Conservation (phyloP, 2,888 invertebrate genomes). For the Prosopocoilus inquinatus region DNA sequence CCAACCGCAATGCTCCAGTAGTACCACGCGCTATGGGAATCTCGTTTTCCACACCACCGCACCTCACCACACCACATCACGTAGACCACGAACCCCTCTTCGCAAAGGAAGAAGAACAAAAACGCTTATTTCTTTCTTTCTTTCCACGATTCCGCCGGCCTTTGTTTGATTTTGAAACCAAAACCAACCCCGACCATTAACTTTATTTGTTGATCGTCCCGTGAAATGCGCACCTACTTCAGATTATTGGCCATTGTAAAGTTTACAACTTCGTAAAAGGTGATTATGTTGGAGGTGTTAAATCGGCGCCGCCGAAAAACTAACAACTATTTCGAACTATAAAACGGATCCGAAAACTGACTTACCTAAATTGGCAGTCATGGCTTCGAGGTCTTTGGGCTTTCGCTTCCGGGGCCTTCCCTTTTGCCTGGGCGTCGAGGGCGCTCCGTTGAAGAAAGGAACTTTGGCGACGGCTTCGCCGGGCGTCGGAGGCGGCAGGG, state of each 20-base stretch:
- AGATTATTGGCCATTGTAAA: slow-evolving; percentile 26
- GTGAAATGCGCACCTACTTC: slow-evolving; percentile 25
- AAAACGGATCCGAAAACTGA: slow-evolving; percentile 17
- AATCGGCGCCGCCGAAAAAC: slow-evolving; percentile 2
- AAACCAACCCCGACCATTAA: slow-evolving; percentile 21
- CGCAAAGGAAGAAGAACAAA: no score
- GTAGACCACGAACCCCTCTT: no score
- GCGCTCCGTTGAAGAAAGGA: slow-evolving; percentile 60
- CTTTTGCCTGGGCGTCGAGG: slow-evolving; percentile 80
- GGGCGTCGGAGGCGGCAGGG: slow-evolving; percentile 57
- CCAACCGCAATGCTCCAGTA: neutral
- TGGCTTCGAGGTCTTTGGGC: slow-evolving; percentile 83
- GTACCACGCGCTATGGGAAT: neutral
- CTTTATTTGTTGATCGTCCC: slow-evolving; percentile 29
- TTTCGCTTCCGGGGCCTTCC: slow-evolving; percentile 91
- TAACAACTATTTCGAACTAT: no score
- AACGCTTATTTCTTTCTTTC: slow-evolving; percentile 3
- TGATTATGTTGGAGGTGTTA: slow-evolving; percentile 24
- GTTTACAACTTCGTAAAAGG: slow-evolving; percentile 23
- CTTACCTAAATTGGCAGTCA: slow-evolving; percentile 84
- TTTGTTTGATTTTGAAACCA: slow-evolving; percentile 11
- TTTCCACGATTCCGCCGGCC: neutral
- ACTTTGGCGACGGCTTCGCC: slow-evolving; percentile 39
- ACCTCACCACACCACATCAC: neutral
- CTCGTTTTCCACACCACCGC: neutral